Percentiles rank a stretch among this genome's conserved stretches.
Evolutionary conservation across 1,140 invertebrate species (phyloP).

Genomic region (Gonatopus flavifemur): DNA sequence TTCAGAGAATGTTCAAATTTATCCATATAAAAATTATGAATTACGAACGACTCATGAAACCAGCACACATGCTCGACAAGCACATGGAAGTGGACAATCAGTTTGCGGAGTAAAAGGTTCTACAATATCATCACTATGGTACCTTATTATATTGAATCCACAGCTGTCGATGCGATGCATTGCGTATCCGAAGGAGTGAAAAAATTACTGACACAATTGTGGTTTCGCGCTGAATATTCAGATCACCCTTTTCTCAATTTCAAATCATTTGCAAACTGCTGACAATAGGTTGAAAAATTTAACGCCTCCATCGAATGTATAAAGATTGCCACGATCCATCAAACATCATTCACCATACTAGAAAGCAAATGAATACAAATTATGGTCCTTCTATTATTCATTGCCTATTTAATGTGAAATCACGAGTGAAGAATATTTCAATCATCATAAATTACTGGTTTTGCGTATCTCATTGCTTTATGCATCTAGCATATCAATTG

Average conservation of each 20-base stretch:
- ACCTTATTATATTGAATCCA: too few relatives aligned
- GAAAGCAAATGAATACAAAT: neutral
- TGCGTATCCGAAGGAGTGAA: neutral
- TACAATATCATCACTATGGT: slow-evolving; percentile 1
- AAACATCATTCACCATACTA: neutral
- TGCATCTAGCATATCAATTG: neutral
- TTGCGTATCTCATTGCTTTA: neutral
- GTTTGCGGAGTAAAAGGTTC: slow-evolving; percentile 19
- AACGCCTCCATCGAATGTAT: neutral
- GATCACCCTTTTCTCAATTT: too few relatives aligned
- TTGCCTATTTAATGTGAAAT: neutral
- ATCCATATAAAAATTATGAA: neutral
- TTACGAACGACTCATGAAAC: slow-evolving; percentile 11
- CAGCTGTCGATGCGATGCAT: neutral
- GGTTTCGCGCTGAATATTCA: neutral
- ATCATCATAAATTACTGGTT: too few relatives aligned
- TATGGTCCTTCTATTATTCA: neutral
- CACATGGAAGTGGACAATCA: neutral
- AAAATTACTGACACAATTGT: neutral
- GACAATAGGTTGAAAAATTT: neutral
- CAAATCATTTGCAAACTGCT: neutral
- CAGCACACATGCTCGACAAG: slow-evolving; percentile 1
- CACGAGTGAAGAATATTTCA: too few relatives aligned
- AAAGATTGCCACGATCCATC: neutral
- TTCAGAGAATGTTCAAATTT: neutral